phyloP scores from a whole-genome alignment of 2,113 vertebrate genomes.

The Pampusana beccarii region DNA sequence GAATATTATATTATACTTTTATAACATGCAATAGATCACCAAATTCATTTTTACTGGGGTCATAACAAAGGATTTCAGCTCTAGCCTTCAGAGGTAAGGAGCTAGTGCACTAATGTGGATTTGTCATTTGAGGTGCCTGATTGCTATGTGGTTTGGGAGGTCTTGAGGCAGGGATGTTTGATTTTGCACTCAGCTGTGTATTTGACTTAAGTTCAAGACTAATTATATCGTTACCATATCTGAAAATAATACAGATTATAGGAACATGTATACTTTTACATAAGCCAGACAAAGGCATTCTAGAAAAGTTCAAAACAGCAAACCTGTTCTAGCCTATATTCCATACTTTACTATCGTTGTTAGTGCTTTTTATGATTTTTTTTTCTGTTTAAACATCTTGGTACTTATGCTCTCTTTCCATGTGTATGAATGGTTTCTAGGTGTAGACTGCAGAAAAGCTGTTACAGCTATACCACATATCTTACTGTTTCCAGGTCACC shows the following conservation, averaged over 20 bases:
- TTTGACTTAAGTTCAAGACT: neutral
- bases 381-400: neutral
- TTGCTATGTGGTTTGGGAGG: neutral
- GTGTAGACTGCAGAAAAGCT: neutral
- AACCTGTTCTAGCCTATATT: neutral
- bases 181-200: neutral
- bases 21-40: constrained; percentile 20
- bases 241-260: neutral
- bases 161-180: rapidly evolving
- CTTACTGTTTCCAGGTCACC: constrained; percentile 29
- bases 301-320: neutral
- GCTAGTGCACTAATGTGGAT: neutral
- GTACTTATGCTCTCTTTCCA: neutral
- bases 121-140: neutral
- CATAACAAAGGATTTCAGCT: constrained; percentile 32
- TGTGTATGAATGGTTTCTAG: neutral
- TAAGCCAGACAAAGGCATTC: neutral
- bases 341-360: neutral
- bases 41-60: constrained; percentile 49
- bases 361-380: neutral
- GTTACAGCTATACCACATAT: neutral
- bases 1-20: constrained; percentile 38
- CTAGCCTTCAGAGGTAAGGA: neutral
- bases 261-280: neutral
- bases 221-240: neutral